Evolutionary conservation across 2,113 vertebrate genomes (phyloP).

Genomic region (Tychaedon coryphoeus): DNA sequence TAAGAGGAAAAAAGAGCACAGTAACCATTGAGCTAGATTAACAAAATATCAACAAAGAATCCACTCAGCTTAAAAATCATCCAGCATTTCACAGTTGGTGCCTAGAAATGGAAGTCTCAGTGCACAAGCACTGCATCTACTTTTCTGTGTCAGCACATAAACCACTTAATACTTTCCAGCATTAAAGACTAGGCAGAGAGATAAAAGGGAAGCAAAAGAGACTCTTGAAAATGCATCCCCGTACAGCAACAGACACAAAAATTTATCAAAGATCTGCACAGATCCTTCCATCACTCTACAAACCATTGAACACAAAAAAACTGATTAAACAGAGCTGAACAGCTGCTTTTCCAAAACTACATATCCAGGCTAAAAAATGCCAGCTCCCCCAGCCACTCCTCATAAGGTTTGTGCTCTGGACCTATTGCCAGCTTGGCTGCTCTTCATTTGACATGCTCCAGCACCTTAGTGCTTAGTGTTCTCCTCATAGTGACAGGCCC

Average conservation of each 20-base stretch:
- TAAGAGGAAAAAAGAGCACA: slow-evolving; percentile 36
- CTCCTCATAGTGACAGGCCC: background rate
- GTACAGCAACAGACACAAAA: background rate
- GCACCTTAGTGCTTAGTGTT: background rate
- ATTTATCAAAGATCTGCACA: background rate
- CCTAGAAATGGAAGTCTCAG: background rate
- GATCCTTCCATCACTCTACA: background rate
- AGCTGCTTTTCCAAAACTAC: background rate
- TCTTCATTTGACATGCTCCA: background rate
- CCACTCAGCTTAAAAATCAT: slow-evolving; percentile 2
- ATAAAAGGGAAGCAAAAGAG: background rate
- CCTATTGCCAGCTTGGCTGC: background rate
- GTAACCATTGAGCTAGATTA: slow-evolving; percentile 13
- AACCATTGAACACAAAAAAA: background rate
- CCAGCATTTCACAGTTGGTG: background rate
- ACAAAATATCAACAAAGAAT: slow-evolving; percentile 42
- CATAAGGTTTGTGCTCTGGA: background rate
- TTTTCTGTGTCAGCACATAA: background rate
- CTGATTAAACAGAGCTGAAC: background rate
- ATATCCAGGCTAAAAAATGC: fast-evolving
- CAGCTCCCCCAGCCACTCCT: background rate
- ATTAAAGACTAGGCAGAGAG: background rate
- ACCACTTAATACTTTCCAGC: background rate
- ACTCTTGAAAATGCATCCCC: background rate
- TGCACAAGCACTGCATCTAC: background rate